These are phyloP conservation scores for Schizaphis graminum DNA, from an alignment of 2,888 invertebrate genomes.

Conservation along the genomic window DNA sequence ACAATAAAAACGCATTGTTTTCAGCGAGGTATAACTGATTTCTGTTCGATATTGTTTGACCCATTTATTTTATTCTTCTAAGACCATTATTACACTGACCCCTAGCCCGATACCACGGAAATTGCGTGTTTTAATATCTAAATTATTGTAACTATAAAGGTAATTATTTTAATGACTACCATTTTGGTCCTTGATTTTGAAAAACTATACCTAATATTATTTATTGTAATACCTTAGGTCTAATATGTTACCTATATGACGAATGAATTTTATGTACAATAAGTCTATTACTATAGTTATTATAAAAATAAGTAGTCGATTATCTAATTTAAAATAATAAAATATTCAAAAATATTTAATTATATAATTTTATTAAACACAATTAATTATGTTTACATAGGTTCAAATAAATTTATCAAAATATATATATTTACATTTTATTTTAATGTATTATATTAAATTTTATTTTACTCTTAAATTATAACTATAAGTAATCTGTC, in stretches of 20 bases:
- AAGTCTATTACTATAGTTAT: neutral
- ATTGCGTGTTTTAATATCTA: neutral
- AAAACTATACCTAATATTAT: neutral
- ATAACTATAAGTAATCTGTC: neutral
- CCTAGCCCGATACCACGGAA: neutral
- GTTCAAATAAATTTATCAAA: neutral
- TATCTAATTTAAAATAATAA: neutral
- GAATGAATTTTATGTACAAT: neutral
- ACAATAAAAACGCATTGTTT: neutral
- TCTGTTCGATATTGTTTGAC: conserved; percentile 4
- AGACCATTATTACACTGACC: neutral
- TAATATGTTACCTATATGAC: neutral
- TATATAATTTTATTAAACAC: neutral
- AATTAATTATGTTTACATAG: neutral
- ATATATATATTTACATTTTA: neutral
- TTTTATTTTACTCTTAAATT: neutral
- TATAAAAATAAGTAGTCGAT: neutral
- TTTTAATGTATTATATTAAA: neutral
- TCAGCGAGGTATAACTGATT: neutral
- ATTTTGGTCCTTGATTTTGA: neutral
- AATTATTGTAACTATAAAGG: neutral
- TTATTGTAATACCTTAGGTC: neutral
- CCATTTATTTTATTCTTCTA: neutral
- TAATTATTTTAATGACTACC: neutral
- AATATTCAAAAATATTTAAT: neutral